Percentiles rank a stretch among this genome's conserved stretches.
These are phyloP conservation scores for Arge pagana DNA, from an alignment of 2,888 invertebrate species.

Conservation along the genomic window DNA sequence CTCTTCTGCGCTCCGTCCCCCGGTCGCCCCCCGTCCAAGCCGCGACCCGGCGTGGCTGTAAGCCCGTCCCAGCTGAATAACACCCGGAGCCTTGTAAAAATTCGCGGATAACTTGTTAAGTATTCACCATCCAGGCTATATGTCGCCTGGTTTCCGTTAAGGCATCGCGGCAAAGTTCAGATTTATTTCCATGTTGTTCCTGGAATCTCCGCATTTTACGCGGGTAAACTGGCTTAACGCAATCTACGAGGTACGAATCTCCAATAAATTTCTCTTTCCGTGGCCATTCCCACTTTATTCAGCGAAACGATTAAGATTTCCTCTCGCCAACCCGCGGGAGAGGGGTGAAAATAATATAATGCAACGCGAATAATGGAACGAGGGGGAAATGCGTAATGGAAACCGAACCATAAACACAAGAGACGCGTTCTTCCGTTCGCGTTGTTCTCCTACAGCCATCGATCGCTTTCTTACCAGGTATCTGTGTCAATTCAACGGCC, in stretches of 20 bases:
- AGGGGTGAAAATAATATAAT: too few species aligned
- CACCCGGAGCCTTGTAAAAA: constrained; percentile 17
- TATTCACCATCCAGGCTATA: constrained; percentile 13
- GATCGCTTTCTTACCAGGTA: too few species aligned
- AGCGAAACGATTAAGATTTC: too few species aligned
- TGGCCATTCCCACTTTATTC: constrained; percentile 4
- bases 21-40: constrained; percentile 11
- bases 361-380: too few species aligned
- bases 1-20: constrained; percentile 7
- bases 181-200: constrained; percentile 21
- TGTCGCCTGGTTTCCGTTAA: constrained; percentile 15
- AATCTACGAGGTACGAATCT: constrained; percentile 5
- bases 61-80: constrained; percentile 17
- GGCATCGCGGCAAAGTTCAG: constrained; percentile 16
- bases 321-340: too few species aligned
- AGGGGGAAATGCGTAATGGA: too few species aligned
- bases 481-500: too few species aligned
- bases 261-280: constrained; percentile 7
- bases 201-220: constrained; percentile 16
- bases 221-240: constrained; percentile 14
- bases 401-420: too few species aligned
- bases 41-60: constrained; percentile 8
- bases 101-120: constrained; percentile 17
- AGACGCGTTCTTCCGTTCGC: too few species aligned
- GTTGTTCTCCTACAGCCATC: too few species aligned